Conservation (phyloP, 2,888 invertebrate genomes). For the Bruchidius siliquastri region DNA sequence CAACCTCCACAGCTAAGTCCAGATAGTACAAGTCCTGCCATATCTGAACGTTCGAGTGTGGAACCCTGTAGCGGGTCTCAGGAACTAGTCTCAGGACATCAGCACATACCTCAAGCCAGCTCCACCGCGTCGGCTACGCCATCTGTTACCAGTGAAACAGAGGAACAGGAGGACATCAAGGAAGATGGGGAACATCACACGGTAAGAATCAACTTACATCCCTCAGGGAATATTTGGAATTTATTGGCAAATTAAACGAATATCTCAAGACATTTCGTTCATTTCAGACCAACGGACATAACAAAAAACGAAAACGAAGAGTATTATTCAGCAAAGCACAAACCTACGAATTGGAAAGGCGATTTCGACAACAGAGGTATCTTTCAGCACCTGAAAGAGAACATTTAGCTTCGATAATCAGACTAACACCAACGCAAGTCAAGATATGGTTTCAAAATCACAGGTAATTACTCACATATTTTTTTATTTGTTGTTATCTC, state of each 20-base stretch:
- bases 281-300: slow-evolving; percentile 13
- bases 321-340: slow-evolving; percentile 97
- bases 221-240: too few relatives aligned
- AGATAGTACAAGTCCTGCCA: slow-evolving; percentile 82
- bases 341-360: slow-evolving; percentile 90
- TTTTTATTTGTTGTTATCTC: too few relatives aligned
- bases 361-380: slow-evolving; percentile 94
- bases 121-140: slow-evolving; percentile 25
- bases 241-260: too few relatives aligned
- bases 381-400: slow-evolving; percentile 97
- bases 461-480: too few relatives aligned
- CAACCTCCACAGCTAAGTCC: slow-evolving; percentile 63
- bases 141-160: slow-evolving; percentile 24
- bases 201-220: too few relatives aligned
- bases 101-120: slow-evolving; percentile 13
- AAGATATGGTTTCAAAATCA: slow-evolving; percentile 99
- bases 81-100: not conserved
- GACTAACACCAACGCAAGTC: slow-evolving; percentile 94
- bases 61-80: slow-evolving; percentile 24
- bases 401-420: slow-evolving; percentile 89
- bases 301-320: slow-evolving; percentile 88
- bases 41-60: slow-evolving; percentile 59
- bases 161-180: slow-evolving; percentile 56
- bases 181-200: slow-evolving; percentile 46
- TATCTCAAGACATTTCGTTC: not conserved